phyloP scores from a whole-genome alignment of 2,113 vertebrate species.

The Catagonus wagneri region DNA sequence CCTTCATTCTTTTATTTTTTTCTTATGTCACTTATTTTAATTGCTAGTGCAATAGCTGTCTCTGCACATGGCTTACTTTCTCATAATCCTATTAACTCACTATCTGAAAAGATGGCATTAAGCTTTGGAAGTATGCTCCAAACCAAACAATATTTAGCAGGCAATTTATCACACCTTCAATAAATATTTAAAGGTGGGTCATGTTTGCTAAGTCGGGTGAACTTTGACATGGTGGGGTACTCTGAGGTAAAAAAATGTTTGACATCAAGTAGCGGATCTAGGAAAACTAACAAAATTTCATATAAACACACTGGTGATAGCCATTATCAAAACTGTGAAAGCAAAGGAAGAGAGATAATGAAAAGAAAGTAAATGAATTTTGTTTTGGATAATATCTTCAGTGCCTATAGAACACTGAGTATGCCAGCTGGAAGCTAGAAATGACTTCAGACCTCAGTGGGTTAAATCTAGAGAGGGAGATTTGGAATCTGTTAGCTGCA shows the following conservation, averaged over 20 bases:
- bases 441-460: not conserved
- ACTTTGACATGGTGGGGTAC: not conserved
- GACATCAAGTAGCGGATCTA: not conserved
- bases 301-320: not conserved
- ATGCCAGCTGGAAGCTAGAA: not conserved
- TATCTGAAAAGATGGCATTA: not conserved
- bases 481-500: not conserved
- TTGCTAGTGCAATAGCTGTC: not conserved
- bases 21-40: not conserved
- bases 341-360: not conserved
- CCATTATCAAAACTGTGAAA: not conserved
- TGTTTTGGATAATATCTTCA: not conserved
- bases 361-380: not conserved
- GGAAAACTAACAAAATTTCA: not conserved
- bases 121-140: not conserved
- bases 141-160: not conserved
- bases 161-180: not conserved
- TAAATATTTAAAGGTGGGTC: not conserved
- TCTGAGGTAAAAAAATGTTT: not conserved
- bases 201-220: not conserved
- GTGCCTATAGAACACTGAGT: not conserved
- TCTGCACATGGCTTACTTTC: not conserved
- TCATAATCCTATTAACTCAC: not conserved
- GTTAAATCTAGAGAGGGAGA: not conserved
- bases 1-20: not conserved